phyloP scores from a whole-genome alignment of 2,113 vertebrate species.

The Corythoichthys intestinalis region DNA sequence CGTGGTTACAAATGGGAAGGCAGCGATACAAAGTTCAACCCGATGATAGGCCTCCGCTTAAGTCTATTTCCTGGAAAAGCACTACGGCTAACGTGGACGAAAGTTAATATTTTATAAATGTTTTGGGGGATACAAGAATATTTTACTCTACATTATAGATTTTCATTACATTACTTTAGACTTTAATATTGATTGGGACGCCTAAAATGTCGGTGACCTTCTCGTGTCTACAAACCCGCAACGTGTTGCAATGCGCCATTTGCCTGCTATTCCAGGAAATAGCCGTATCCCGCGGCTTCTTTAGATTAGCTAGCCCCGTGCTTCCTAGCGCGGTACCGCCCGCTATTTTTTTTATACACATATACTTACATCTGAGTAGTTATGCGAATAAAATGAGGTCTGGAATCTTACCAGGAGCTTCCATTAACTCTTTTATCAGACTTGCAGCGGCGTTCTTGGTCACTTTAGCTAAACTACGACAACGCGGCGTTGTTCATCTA shows the following conservation, averaged over 20 bases:
- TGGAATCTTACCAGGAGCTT: constrained; percentile 62
- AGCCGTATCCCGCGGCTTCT: constrained; percentile 26
- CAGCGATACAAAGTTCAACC: constrained; percentile 36
- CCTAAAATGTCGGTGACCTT: too few species aligned
- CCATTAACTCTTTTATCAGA: constrained; percentile 49
- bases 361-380: too few species aligned
- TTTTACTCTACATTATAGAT: accelerated
- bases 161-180: not conserved
- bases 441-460: constrained; percentile 24
- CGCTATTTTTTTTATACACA: not conserved
- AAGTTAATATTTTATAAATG: not conserved
- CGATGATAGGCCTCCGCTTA: constrained; percentile 37
- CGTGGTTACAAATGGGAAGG: not conserved
- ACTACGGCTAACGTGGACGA: not conserved
- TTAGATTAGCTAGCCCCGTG: constrained; percentile 25
- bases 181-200: accelerated
- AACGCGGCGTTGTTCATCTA: constrained; percentile 30
- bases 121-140: not conserved
- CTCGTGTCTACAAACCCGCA: not conserved
- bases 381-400: accelerated
- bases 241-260: constrained; percentile 1
- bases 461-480: constrained; percentile 36
- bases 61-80: constrained; percentile 19
- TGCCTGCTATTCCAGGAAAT: constrained; percentile 32
- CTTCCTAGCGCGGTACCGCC: not conserved